Evolutionary conservation across 2,113 vertebrate genomes (phyloP).

Genomic region (Genyomyrus donnyi): DNA sequence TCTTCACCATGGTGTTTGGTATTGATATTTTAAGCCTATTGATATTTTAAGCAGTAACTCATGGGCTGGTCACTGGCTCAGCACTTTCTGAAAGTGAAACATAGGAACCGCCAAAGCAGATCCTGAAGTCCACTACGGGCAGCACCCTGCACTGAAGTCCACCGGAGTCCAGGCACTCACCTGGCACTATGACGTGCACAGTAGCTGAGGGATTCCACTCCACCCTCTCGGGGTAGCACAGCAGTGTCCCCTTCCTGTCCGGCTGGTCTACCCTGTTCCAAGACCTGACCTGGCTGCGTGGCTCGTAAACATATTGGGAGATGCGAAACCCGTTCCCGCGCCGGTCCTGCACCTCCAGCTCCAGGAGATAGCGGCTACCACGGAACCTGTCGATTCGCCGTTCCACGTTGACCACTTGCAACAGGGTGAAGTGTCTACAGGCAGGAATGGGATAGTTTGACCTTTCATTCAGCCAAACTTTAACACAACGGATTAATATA

Average conservation of each 20-base stretch:
- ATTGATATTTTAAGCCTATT: not conserved
- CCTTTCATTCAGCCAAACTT: not conserved
- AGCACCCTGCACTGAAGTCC: not conserved
- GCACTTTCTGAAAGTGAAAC: not conserved
- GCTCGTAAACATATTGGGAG: constrained; percentile 71
- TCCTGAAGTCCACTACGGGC: not conserved
- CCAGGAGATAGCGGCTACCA: constrained; percentile 82
- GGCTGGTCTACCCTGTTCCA: not conserved
- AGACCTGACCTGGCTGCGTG: constrained; percentile 34
- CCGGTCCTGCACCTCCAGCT: constrained; percentile 72
- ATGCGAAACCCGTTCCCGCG: constrained; percentile 58
- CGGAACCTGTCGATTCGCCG: constrained; percentile 66
- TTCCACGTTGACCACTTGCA: constrained; percentile 73
- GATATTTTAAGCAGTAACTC: not conserved
- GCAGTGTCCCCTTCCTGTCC: constrained; percentile 28
- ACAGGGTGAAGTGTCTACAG: constrained; percentile 69
- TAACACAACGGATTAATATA: not conserved
- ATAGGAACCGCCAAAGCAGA: not conserved
- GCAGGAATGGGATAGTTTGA: not conserved
- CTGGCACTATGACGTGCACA: constrained; percentile 84
- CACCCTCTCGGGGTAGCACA: constrained; percentile 81
- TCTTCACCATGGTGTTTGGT: not conserved
- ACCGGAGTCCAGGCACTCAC: constrained; percentile 44
- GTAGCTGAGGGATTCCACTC: constrained; percentile 71
- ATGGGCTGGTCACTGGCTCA: not conserved